These are phyloP conservation scores for Plotosus lineatus DNA, from an alignment of 2,113 vertebrate genomes.

Conservation along the genomic window DNA sequence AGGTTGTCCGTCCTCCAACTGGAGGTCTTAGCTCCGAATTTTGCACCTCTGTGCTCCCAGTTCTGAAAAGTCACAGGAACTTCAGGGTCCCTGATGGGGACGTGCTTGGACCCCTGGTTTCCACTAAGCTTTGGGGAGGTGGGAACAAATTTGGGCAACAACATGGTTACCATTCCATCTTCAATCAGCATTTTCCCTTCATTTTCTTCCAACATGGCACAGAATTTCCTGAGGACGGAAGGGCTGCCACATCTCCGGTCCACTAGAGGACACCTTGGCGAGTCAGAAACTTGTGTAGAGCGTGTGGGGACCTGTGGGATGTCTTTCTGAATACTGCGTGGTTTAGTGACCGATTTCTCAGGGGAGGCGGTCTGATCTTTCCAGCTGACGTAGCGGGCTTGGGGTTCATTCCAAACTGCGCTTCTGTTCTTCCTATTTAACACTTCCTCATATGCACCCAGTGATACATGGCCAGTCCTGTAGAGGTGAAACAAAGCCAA, in stretches of 20 bases:
- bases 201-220: constrained; percentile 69
- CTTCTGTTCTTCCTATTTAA: constrained; percentile 72
- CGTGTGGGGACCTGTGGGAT: constrained; percentile 70
- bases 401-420: constrained; percentile 33
- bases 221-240: constrained; percentile 71
- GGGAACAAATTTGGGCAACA: constrained; percentile 52
- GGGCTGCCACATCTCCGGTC: constrained; percentile 67
- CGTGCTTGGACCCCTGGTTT: constrained; percentile 60
- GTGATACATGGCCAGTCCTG: constrained; percentile 58
- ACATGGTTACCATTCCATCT: constrained; percentile 64
- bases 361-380: constrained; percentile 54
- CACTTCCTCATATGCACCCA: constrained; percentile 70
- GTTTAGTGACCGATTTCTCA: constrained; percentile 63
- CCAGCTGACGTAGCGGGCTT: constrained; percentile 48
- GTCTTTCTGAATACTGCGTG: constrained; percentile 71
- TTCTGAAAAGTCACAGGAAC: constrained; percentile 57
- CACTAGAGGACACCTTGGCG: constrained; percentile 61
- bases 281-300: constrained; percentile 72
- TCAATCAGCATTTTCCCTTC: constrained; percentile 73
- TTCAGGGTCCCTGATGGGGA: constrained; percentile 68
- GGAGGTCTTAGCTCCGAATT: constrained; percentile 22
- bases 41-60: constrained; percentile 26
- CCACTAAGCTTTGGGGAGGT: constrained; percentile 59
- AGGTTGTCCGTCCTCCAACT: constrained; percentile 68
- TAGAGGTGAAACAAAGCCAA: neutral